Evolutionary conservation across 2,797 vertebrate genomes (phyloP), one percentile per base, ranked within the genome.

Genomic region (Lepus oiostolus): DNA sequence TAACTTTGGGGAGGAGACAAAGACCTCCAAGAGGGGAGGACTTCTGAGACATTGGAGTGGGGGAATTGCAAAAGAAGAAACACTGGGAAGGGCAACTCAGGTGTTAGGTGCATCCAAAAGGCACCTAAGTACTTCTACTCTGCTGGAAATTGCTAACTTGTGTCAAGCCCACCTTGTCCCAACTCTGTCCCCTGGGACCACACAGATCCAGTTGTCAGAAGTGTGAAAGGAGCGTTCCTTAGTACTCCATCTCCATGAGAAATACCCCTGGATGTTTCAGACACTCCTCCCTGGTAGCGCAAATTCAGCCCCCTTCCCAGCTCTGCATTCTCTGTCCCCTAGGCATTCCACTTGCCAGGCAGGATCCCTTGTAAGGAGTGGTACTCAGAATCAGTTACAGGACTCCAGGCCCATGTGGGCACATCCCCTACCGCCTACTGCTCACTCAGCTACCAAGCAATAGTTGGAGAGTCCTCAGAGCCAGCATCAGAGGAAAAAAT

Each of bases 381-480:
- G 24, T 52, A 30, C 84, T 81, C 60, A 68, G 80, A 92, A 72
- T 83, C 86, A 83, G 71, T 70, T 80, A n/a, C 38, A 21, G 83
- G 80, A 70, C 60, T 79, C 62, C 13, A 0, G 0, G 42, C 30
- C 83, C 72, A 70, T 80, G 1, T 11, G 63, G 67, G 50, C 60
- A 84, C 7, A 3, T 67, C 76, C 63, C 81, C 80, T 83, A 75
- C 67, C 54, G 14, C 83, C 52, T 60, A 9, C 42, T 71, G 79
- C 76, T 91, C n/a, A 4, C 67, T 91, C 84, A 72, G 71, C 68
- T 91, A 81, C 75, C 72, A 75, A 87, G 85, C 76, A 87, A n/a
- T 91, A 47, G 81, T 77, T 5, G 0, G 70, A 77, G 42, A 76
- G n/a, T 86, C 62, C 80, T 38, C 72, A 65, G 22, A 85, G 47